Evolutionary conservation across 1,140 invertebrate genomes (phyloP), one percentile per base, ranked within the genome.

Genomic region (Hypothenemus hampei): DNA sequence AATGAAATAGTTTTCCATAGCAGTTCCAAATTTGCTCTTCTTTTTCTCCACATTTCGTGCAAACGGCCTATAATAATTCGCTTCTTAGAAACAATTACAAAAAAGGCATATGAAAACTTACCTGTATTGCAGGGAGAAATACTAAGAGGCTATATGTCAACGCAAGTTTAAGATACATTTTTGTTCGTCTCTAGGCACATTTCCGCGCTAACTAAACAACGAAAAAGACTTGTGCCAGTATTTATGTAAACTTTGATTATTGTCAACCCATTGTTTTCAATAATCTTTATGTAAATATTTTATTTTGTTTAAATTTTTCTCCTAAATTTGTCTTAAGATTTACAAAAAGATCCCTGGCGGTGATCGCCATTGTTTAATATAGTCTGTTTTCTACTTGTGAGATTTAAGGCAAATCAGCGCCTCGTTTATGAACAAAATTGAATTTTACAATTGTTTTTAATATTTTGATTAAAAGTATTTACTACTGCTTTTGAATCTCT

Each of bases 1-100:
- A 62, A 22, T 43, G 29, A 37, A 62, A 62, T 7, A 41, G 45
- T 50, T 52, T 60, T 5, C 56, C 56, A n/a, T 60, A 51, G 24
- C 61, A 62, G 43, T 62, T 58, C 15, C 60, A 39, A 13, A 49
- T 48, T 26, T 39, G 20, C 40, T 54, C 55, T 52, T 46, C 43
- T 26, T 40, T 36, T 40, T 56, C 37, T n/a, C 20, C 23, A 24
- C 53, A 56, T 56, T 23, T 21, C 31, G 23, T 7, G 22, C 53
- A 56, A 23, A 29, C 44, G 1, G 40, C 40, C 40, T 43, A 37
- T 3, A 37, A 37, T 3, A 37, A 3, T 15, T 13, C 3, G 10
- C 18, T 13, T 13, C 15, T 10, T 16, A 15, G 18, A 11, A 37
- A 3, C 35, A 15, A 3, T 2, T 31, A 13, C 1, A 7, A 16